phyloP scores from a whole-genome alignment of 1,140 invertebrate genomes.

The Contarinia nasturtii region DNA sequence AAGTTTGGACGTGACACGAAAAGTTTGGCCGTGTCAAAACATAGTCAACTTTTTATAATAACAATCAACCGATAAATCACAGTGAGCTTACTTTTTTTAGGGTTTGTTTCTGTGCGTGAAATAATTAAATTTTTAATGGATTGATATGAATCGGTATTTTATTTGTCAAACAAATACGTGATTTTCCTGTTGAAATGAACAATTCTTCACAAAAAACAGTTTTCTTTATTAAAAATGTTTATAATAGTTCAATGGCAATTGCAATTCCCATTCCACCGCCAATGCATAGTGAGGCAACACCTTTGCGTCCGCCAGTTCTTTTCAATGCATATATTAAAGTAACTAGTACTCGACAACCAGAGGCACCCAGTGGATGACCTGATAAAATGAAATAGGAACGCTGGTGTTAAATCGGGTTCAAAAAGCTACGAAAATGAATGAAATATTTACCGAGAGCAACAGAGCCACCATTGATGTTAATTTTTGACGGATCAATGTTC shows the following conservation, averaged over 20 bases:
- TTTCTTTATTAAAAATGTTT: too few species aligned
- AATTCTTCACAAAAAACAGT: too few species aligned
- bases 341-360: conserved; percentile 53
- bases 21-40: too few species aligned
- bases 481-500: conserved; percentile 44
- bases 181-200: too few species aligned
- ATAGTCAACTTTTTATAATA: too few species aligned
- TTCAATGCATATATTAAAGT: conserved; percentile 48
- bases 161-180: too few species aligned
- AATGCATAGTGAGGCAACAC: conserved; percentile 67
- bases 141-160: too few species aligned
- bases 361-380: conserved; percentile 69
- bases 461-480: conserved; percentile 71
- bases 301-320: conserved; percentile 40
- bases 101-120: too few species aligned
- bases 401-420: not conserved
- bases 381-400: not conserved
- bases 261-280: conserved; percentile 87
- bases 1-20: too few species aligned
- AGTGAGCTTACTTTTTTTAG: too few species aligned
- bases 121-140: too few species aligned
- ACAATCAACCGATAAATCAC: too few species aligned
- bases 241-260: conserved; percentile 44
- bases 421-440: not conserved
- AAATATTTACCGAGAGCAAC: conserved; percentile 54